These are phyloP conservation scores for Ceyx cyanopectus DNA, from an alignment of 2,113 vertebrate species.

Conservation along the genomic window DNA sequence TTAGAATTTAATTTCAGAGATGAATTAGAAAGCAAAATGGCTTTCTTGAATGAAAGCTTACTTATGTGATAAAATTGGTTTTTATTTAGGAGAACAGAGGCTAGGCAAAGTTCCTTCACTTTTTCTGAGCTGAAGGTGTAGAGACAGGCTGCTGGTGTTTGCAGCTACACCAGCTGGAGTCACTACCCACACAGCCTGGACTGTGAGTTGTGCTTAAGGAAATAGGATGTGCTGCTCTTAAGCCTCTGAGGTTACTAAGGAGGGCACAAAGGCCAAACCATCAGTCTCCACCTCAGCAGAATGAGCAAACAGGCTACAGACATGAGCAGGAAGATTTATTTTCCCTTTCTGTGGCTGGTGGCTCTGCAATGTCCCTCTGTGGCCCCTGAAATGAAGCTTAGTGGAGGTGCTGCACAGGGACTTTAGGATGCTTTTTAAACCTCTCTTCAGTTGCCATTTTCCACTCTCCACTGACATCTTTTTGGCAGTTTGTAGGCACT, in stretches of 20 bases:
- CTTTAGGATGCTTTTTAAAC: neutral
- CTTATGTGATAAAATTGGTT: neutral
- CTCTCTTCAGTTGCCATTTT: neutral
- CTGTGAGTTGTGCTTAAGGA: neutral
- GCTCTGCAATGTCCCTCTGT: neutral
- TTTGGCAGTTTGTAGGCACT: neutral
- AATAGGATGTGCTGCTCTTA: neutral
- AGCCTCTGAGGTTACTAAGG: neutral
- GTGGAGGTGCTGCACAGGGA: neutral
- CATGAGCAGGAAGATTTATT: neutral
- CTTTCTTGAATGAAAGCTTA: slow-evolving; percentile 2
- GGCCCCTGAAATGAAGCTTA: neutral
- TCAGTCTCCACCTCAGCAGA: neutral
- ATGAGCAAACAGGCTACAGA: neutral
- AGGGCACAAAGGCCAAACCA: neutral
- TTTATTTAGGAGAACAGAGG: neutral
- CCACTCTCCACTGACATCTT: neutral
- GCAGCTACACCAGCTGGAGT: neutral
- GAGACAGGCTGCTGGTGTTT: neutral
- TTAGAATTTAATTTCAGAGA: slow-evolving; percentile 18
- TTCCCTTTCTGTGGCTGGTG: neutral
- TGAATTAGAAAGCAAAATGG: neutral
- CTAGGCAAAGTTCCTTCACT: neutral
- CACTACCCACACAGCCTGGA: neutral
- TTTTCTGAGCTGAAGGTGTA: neutral